These are phyloP conservation scores for Platypus cylindrus DNA, from an alignment of 2,888 invertebrate species.

Conservation along the genomic window DNA sequence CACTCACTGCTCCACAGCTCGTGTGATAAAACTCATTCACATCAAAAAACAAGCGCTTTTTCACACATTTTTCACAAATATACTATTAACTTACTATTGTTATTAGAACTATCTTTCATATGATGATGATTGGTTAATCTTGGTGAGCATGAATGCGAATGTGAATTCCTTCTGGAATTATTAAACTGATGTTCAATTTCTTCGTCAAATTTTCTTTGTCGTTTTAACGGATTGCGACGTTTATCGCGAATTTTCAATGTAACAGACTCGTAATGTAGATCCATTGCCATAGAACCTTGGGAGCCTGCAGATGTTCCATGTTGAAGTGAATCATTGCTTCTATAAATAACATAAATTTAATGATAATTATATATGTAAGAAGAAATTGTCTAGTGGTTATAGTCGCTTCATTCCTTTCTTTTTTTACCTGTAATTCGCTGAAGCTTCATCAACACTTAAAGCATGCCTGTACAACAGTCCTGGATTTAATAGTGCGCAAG, in stretches of 20 bases:
- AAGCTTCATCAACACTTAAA: conserved; percentile 67
- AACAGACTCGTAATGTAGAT: conserved; percentile 55
- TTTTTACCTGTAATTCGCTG: conserved; percentile 29
- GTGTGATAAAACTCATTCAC: too few relatives aligned
- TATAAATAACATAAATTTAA: conserved; percentile 12
- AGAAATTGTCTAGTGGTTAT: not conserved
- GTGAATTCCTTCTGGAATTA: conserved; percentile 26
- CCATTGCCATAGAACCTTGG: conserved; percentile 64
- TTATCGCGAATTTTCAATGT: conserved; percentile 43
- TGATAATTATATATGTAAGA: not conserved
- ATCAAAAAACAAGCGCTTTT: too few relatives aligned
- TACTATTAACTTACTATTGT: too few relatives aligned
- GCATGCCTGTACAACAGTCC: conserved; percentile 63
- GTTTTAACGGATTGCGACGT: conserved; percentile 57
- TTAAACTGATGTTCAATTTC: conserved; percentile 40
- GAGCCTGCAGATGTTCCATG: conserved; percentile 47
- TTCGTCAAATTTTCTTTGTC: conserved; percentile 66
- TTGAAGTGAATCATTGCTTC: conserved; percentile 38
- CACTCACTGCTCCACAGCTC: too few relatives aligned
- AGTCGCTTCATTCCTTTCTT: not conserved
- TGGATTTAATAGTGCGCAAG: conserved; percentile 48
- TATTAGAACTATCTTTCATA: conserved; percentile 21
- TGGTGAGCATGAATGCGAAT: conserved; percentile 33
- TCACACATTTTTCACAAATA: too few relatives aligned
- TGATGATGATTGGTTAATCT: conserved; percentile 20